Percentiles rank a stretch among this genome's conserved stretches.
These are phyloP conservation scores for Tadarida brasiliensis DNA, from an alignment of 2,797 vertebrate genomes.

Conservation along the genomic window DNA sequence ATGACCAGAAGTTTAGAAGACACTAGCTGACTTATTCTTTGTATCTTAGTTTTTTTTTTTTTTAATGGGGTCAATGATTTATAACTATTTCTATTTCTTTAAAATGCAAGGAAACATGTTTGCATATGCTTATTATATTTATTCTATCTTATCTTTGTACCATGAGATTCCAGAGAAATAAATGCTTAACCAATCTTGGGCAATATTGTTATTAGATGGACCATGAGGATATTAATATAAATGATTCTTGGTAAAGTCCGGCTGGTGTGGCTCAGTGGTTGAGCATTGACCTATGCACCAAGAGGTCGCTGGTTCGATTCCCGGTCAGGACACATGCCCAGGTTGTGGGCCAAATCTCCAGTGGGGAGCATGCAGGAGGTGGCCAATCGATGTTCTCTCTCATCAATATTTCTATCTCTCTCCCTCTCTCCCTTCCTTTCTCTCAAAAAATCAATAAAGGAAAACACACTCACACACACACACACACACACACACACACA, in stretches of 20 bases:
- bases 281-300: too few species aligned
- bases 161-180: neutral
- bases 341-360: too few species aligned
- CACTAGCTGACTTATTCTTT: neutral
- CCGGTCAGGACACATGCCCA: too few species aligned
- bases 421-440: too few species aligned
- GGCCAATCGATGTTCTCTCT: too few species aligned
- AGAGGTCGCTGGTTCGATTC: too few species aligned
- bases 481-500: too few species aligned
- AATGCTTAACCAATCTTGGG: neutral
- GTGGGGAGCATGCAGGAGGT: too few species aligned
- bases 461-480: too few species aligned
- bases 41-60: neutral
- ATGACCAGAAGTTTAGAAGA: conserved; percentile 22
- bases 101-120: neutral
- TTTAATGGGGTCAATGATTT: neutral
- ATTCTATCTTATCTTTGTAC: neutral
- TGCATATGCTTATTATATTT: neutral
- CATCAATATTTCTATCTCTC: too few species aligned
- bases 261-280: too few species aligned
- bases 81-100: neutral
- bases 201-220: neutral
- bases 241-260: neutral
- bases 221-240: neutral
- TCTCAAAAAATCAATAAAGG: too few species aligned